A percentile compares a stretch with the other conserved stretches of the same genome.
phyloP scores from a whole-genome alignment of 2,113 vertebrate genomes.

The Myodes glareolus region DNA sequence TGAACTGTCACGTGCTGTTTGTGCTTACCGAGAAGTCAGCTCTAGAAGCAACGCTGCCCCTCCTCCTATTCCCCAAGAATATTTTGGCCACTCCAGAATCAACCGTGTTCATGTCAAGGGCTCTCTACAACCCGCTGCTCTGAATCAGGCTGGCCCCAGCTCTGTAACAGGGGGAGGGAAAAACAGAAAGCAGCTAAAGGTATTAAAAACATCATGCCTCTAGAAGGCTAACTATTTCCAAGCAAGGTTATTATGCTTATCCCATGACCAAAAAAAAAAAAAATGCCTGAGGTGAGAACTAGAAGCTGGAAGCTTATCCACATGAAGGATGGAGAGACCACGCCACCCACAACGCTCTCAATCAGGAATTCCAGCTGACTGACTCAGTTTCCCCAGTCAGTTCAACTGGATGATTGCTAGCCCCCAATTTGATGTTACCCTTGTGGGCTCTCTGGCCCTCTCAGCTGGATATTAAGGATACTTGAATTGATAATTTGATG shows the following conservation, averaged over 20 bases:
- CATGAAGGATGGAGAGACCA: neutral
- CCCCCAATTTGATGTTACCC: neutral
- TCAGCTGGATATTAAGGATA: neutral
- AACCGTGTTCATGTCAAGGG: neutral
- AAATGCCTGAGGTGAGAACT: neutral
- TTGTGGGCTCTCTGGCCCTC: neutral
- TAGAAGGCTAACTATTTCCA: neutral
- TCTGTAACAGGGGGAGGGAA: neutral
- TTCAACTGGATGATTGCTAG: neutral
- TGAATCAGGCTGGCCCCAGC: neutral
- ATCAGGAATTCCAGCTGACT: neutral
- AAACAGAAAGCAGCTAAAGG: neutral
- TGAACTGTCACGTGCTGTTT: neutral
- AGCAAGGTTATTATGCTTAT: neutral
- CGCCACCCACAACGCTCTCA: neutral
- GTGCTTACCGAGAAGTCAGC: neutral
- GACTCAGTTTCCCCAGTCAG: neutral
- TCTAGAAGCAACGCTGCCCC: too few relatives aligned
- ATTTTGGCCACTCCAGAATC: neutral
- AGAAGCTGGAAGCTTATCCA: neutral
- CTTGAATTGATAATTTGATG: neutral
- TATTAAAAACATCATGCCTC: too few relatives aligned
- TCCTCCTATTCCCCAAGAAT: neutral
- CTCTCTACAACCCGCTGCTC: neutral
- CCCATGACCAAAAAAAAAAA: neutral